Base-by-base conservation (phyloP, 2,888 invertebrate species). In the Ormyrus rosae region DNA sequence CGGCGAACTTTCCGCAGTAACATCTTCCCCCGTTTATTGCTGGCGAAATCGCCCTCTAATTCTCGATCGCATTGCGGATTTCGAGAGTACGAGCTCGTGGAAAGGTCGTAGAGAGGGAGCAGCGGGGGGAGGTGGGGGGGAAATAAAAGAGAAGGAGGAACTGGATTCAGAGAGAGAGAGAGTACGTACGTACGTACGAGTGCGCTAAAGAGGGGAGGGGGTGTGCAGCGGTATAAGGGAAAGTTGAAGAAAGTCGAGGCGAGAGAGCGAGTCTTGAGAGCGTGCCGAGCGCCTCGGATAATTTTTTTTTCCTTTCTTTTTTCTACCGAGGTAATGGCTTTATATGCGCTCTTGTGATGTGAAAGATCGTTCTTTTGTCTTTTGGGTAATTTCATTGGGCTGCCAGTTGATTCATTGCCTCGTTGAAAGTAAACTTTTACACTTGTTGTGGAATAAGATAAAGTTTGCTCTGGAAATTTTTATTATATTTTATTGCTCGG, bases 21-120 rank as follows among this genome's bases (percentile, higher is more conserved):
- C 72, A 73, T 64, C 46, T 76, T 75, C 69, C 9, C 34, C 13
- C 64, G 53, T 76, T 80, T 80, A 72, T 76, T 71, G 51, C 60
- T 55, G 51, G n/a, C 55, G 51, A 63, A 72, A 80, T 80, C 75
- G 68, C 70, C 56, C 75, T 67, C 76, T 75, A 80, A 76, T 76
- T 80, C 63, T 80, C 60, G 71, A 80, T 68, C 58, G 55, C 68
- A 70, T 72, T 71, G 71, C 58, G 67, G 72, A 72, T 76, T 80
- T 72, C 11, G 19, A 68, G 69, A 75, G 48, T 58, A 69, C 58
- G 58, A 80, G 64, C 58, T 75, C 51, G 65, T 65, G 58, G 46
- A 80, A 80, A 70, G 64, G 48, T 80, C 63, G 58, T 64, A 64
- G 58, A 34, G 34, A 34, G 34, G 34, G 34, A 69, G 68, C 13